These are phyloP conservation scores for Erebia aethiops DNA, from an alignment of 2,888 invertebrate species.

Conservation along the genomic window DNA sequence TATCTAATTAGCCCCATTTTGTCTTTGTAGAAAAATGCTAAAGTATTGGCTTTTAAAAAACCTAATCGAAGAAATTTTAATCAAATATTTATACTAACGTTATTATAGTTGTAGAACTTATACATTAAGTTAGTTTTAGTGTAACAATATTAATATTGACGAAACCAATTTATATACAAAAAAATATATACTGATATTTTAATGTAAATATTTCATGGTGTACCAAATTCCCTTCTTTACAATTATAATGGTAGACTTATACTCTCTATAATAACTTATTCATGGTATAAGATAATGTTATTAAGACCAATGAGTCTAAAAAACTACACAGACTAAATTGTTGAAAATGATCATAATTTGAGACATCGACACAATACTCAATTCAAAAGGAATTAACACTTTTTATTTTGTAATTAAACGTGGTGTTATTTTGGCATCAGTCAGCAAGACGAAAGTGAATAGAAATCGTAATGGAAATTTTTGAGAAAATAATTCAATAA, in stretches of 20 bases:
- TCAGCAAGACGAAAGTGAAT: too few species aligned
- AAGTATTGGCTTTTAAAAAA: slow-evolving; percentile 62
- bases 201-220: slow-evolving; percentile 77
- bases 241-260: slow-evolving; percentile 70
- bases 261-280: slow-evolving; percentile 39
- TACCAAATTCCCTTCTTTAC: slow-evolving; percentile 82
- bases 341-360: not conserved
- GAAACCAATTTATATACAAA: slow-evolving; percentile 78
- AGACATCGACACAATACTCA: not conserved
- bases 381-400: not conserved
- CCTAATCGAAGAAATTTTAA: slow-evolving; percentile 74
- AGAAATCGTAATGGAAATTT: too few species aligned
- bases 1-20: slow-evolving; percentile 59
- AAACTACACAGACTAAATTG: not conserved
- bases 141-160: slow-evolving; percentile 54
- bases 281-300: slow-evolving; percentile 32
- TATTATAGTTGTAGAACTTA: slow-evolving; percentile 70
- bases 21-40: slow-evolving; percentile 61
- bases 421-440: too few species aligned
- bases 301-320: slow-evolving; percentile 28
- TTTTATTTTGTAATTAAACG: not conserved
- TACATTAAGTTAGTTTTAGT: slow-evolving; percentile 55
- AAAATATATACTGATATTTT: slow-evolving; percentile 71
- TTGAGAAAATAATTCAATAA: too few species aligned
- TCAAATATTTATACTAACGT: slow-evolving; percentile 79